Conservation (phyloP, 2,113 vertebrate species). For the Triplophysa tibetana region DNA sequence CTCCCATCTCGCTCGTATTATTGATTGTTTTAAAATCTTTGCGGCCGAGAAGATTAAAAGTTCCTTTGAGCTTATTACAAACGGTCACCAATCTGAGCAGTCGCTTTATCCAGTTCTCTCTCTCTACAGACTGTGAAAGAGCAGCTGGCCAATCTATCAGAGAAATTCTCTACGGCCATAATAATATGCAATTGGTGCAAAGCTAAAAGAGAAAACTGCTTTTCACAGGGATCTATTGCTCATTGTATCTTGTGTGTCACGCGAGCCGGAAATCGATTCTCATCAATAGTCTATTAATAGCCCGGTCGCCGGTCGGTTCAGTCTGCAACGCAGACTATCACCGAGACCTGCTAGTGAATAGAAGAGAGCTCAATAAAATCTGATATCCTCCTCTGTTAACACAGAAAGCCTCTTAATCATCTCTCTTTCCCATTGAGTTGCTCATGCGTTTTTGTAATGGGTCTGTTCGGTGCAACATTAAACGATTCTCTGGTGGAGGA, state of each 20-base stretch:
- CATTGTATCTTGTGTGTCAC: slow-evolving; percentile 79
- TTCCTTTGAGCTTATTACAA: slow-evolving; percentile 48
- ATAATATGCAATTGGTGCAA: slow-evolving; percentile 80
- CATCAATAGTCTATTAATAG: slow-evolving; percentile 84
- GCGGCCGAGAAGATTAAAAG: slow-evolving; percentile 25
- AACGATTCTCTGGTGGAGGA: slow-evolving; percentile 59
- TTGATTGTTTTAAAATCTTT: slow-evolving; percentile 45
- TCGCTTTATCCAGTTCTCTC: slow-evolving; percentile 10
- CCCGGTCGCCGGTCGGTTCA: slow-evolving; percentile 69
- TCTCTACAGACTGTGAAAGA: slow-evolving; percentile 29
- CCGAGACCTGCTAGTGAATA: slow-evolving; percentile 71
- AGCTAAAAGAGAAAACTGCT: slow-evolving; percentile 71
- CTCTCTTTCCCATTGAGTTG: slow-evolving; percentile 77
- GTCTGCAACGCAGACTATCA: slow-evolving; percentile 69
- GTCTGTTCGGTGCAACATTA: slow-evolving; percentile 64
- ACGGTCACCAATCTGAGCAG: slow-evolving; percentile 35
- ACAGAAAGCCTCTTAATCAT: slow-evolving; percentile 80
- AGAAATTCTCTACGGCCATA: slow-evolving; percentile 69
- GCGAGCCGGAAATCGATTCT: slow-evolving; percentile 74
- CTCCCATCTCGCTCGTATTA: slow-evolving; percentile 1
- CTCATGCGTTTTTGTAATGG: slow-evolving; percentile 61
- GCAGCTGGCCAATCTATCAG: slow-evolving; percentile 61
- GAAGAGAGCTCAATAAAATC: slow-evolving; percentile 73
- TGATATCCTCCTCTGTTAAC: slow-evolving; percentile 76
- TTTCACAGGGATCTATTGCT: slow-evolving; percentile 74